Conservation (phyloP, 2,113 vertebrate species). For the Pantherophis guttatus region DNA sequence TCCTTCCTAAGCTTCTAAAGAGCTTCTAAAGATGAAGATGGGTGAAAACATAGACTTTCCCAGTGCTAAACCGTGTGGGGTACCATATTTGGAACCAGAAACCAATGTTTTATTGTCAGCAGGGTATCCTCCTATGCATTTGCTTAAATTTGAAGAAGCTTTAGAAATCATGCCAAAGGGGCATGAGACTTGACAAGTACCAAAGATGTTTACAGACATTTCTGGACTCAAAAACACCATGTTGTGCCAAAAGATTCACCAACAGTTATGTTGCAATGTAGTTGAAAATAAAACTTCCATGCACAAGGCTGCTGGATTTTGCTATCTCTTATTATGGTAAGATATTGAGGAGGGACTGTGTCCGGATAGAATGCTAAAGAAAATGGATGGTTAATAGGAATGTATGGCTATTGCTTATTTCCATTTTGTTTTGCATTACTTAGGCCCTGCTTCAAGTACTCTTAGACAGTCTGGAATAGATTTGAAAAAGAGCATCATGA, state of each 20-base stretch:
- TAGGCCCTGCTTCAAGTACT: not conserved
- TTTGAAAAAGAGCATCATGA: not conserved
- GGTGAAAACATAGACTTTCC: not conserved
- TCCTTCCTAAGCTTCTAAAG: no score
- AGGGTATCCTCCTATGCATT: not conserved
- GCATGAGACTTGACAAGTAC: not conserved
- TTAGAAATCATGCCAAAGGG: not conserved
- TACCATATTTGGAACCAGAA: not conserved
- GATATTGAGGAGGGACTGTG: not conserved
- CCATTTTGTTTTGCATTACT: not conserved
- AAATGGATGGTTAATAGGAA: not conserved
- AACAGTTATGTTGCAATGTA: not conserved
- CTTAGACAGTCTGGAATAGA: not conserved
- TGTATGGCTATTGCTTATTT: not conserved
- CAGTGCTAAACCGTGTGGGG: not conserved
- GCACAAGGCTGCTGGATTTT: not conserved
- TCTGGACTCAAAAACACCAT: not conserved
- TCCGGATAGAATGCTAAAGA: not conserved
- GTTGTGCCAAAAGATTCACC: not conserved
- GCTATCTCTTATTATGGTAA: not conserved
- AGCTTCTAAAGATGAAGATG: not conserved
- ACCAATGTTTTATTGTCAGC: not conserved
- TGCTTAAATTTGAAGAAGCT: not conserved
- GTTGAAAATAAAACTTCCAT: not conserved
- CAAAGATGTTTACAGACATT: not conserved